Evolutionary conservation across 1,140 invertebrate genomes (phyloP), one percentile per base, ranked within the genome.

Genomic region (Phocides pigmalion): DNA sequence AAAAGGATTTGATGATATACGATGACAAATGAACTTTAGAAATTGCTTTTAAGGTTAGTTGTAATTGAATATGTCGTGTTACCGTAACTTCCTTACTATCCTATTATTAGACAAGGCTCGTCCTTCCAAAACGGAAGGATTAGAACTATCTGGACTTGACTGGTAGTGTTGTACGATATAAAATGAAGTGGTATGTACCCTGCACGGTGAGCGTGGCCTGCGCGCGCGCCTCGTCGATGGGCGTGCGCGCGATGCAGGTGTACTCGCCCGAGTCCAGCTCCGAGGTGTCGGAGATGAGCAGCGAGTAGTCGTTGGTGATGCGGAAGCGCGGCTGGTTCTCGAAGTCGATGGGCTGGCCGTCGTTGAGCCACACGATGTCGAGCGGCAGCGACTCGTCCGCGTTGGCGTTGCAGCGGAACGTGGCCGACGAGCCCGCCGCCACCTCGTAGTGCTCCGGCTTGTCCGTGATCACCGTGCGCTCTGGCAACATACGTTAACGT

Each of bases 251-350:
- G n/a, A 98, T 94, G 91, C 99, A 99, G 0, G 98, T 99, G 79
- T 99, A 99, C 44, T 94, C 94, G 9, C 98, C 98, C 6, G 98
- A 98, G 91, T 99, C 98, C 51, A 98, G 89, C 90, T 98, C 98
- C 17, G 95, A 96, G 9, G 98, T 98, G 90, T 98, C 98, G 4
- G 96, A 96, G 54, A 99, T 98, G 5, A 96, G 97, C 50, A 99
- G 91, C 0, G 98, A 99, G 83, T 97, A 97, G 92, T 99, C 98
- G 69, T 96, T 96, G 54, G 95, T 95, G 82, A 95, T 94, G 0
- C 96, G 93, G 82, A 97, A 97, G 37, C 97, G 94, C 22, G 97
- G 96, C 85, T 98, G 95, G 56, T 93, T 92, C 53, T 98, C 97
- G 76, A 98, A 97, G 89, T 99, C 97, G 47, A 99, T 98, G 0